A percentile compares a stretch with the other conserved stretches of the same genome.
Conservation (phyloP, 2,888 invertebrate genomes). For the Himalopsyche japonica region DNA sequence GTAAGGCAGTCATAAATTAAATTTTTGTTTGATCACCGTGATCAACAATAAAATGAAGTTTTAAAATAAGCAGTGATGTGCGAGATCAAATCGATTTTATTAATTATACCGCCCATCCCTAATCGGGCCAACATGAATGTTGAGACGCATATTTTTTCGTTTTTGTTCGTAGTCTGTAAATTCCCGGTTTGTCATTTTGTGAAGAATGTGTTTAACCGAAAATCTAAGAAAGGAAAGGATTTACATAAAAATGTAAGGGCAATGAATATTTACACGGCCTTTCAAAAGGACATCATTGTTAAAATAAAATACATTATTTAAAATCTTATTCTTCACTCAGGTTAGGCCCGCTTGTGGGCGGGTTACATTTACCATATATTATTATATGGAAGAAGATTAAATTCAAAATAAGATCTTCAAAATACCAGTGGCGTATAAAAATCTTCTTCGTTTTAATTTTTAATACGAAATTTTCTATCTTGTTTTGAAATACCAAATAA, state of each 20-base stretch:
- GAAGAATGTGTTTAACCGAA: neutral
- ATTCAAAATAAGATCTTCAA: neutral
- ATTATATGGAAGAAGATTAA: neutral
- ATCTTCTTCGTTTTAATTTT: too few species aligned
- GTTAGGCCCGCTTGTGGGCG: neutral
- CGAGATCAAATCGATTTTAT: neutral
- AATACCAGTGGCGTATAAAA: neutral
- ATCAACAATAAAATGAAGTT: neutral
- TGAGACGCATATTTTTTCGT: neutral
- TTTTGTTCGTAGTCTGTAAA: neutral
- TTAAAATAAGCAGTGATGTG: neutral
- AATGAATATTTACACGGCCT: neutral
- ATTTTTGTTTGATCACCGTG: too few species aligned
- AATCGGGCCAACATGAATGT: neutral
- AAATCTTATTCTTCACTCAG: neutral
- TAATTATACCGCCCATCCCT: neutral
- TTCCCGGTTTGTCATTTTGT: neutral
- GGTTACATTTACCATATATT: neutral
- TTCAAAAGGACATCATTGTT: neutral
- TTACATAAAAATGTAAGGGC: neutral
- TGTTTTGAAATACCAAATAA: too few species aligned
- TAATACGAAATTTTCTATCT: too few species aligned
- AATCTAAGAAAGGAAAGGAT: neutral
- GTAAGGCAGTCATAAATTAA: too few species aligned
- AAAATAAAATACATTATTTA: neutral